Conservation (phyloP, 2,888 invertebrate genomes). For the Amiota minor region DNA sequence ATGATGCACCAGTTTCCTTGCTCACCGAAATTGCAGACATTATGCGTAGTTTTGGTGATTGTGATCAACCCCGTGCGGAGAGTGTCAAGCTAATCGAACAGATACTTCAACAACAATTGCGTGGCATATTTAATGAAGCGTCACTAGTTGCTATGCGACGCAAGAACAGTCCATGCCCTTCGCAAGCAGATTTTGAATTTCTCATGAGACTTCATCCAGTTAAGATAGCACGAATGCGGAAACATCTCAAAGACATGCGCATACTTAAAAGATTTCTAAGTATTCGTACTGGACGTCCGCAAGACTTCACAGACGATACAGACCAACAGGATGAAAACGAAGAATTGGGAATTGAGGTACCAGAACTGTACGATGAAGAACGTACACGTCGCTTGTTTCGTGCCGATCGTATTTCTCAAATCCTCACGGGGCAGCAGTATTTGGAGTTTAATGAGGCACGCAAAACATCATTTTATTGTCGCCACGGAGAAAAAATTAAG, state of each 20-base stretch:
- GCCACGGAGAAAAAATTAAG: slow-evolving; percentile 75
- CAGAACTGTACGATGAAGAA: slow-evolving; percentile 73
- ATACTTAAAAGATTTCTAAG: slow-evolving; percentile 68
- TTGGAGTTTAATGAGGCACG: slow-evolving; percentile 86
- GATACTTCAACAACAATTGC: slow-evolving; percentile 86
- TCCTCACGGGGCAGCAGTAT: slow-evolving; percentile 78
- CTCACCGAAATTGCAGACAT: slow-evolving; percentile 83
- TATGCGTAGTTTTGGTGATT: slow-evolving; percentile 96
- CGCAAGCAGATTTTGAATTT: slow-evolving; percentile 83
- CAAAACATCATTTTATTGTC: slow-evolving; percentile 81
- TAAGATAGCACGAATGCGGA: slow-evolving; percentile 83
- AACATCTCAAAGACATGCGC: slow-evolving; percentile 80
- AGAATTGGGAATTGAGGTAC: slow-evolving; percentile 74
- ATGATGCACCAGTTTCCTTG: slow-evolving; percentile 64
- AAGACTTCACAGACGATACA: slow-evolving; percentile 71
- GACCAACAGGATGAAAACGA: slow-evolving; percentile 76
- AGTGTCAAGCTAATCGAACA: slow-evolving; percentile 89
- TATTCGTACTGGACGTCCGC: slow-evolving; percentile 68
- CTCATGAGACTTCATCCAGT: slow-evolving; percentile 86
- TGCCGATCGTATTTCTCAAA: slow-evolving; percentile 78
- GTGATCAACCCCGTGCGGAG: slow-evolving; percentile 84
- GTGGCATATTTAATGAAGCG: slow-evolving; percentile 84
- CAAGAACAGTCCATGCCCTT: slow-evolving; percentile 77
- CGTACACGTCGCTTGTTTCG: slow-evolving; percentile 74
- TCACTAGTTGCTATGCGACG: slow-evolving; percentile 80